Conservation (phyloP, 2,888 invertebrate species). For the Lacanobia wlatinum region DNA sequence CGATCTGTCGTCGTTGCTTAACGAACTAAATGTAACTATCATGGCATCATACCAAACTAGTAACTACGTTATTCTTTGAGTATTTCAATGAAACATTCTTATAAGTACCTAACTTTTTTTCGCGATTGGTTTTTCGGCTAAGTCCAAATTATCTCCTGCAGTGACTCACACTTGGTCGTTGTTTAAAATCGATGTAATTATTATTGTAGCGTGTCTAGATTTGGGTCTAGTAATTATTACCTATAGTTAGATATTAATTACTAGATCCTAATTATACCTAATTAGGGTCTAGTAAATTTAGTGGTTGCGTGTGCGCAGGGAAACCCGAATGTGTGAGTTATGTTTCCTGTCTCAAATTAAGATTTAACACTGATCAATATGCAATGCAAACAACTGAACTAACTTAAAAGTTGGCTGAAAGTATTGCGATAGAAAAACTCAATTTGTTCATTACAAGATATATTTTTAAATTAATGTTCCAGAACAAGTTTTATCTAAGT, state of each 20-base stretch:
- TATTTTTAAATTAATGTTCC: background rate
- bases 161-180: constrained; percentile 36
- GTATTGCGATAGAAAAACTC: background rate
- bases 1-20: constrained; percentile 29
- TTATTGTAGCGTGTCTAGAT: constrained; percentile 44
- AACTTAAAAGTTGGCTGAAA: background rate
- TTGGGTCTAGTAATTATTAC: constrained; percentile 22
- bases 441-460: too few species aligned
- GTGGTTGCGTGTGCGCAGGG: constrained; percentile 30
- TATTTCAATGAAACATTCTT: constrained; percentile 14
- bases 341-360: constrained; percentile 36
- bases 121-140: constrained; percentile 13
- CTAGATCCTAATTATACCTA: background rate
- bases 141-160: constrained; percentile 1
- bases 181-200: constrained; percentile 34
- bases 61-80: constrained; percentile 4
- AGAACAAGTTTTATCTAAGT: too few species aligned
- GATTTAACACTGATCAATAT: background rate
- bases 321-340: constrained; percentile 24
- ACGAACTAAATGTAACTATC: constrained; percentile 4
- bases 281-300: background rate
- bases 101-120: constrained; percentile 5
- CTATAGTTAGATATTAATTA: constrained; percentile 12
- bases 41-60: constrained; percentile 21
- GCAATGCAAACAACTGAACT: background rate